phyloP scores from a whole-genome alignment of 2,113 vertebrate species.

The Perca fluviatilis region DNA sequence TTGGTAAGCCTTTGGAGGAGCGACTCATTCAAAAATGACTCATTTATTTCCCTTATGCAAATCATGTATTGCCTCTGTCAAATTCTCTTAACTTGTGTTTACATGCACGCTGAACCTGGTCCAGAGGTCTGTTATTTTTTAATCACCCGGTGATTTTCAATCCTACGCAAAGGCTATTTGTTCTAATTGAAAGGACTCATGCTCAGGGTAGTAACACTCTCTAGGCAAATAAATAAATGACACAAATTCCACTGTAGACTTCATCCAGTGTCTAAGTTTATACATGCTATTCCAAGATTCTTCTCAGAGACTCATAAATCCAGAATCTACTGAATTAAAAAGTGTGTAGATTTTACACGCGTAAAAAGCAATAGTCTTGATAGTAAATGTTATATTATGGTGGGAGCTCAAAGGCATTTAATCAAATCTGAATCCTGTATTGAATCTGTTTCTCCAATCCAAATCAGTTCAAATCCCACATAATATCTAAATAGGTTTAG shows the following conservation, averaged over 20 bases:
- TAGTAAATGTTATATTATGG: not conserved
- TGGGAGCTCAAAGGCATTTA: not conserved
- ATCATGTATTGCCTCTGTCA: slow-evolving; percentile 7
- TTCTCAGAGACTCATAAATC: not conserved
- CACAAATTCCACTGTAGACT: not conserved
- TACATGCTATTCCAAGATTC: not conserved
- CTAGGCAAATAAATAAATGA: slow-evolving; percentile 21
- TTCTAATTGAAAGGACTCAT: slow-evolving; percentile 28
- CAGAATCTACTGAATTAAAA: no score
- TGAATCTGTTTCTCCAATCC: not conserved
- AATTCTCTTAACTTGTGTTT: not conserved
- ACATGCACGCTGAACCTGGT: not conserved
- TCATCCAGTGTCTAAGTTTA: not conserved
- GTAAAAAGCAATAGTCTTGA: not conserved
- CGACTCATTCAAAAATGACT: not conserved
- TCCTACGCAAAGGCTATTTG: slow-evolving; percentile 26
- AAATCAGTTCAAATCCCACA: not conserved
- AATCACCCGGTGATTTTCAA: slow-evolving; percentile 27
- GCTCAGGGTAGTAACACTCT: not conserved
- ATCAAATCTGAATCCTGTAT: not conserved
- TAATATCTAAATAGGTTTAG: not conserved
- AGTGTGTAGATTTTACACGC: not conserved
- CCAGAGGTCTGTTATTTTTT: slow-evolving; percentile 10
- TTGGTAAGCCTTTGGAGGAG: not conserved
- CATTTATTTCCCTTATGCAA: slow-evolving; percentile 24